These are phyloP conservation scores for Hippasteria phrygiana DNA, from an alignment of 53 echinoderm and acorn worm species.

Conservation along the genomic window DNA sequence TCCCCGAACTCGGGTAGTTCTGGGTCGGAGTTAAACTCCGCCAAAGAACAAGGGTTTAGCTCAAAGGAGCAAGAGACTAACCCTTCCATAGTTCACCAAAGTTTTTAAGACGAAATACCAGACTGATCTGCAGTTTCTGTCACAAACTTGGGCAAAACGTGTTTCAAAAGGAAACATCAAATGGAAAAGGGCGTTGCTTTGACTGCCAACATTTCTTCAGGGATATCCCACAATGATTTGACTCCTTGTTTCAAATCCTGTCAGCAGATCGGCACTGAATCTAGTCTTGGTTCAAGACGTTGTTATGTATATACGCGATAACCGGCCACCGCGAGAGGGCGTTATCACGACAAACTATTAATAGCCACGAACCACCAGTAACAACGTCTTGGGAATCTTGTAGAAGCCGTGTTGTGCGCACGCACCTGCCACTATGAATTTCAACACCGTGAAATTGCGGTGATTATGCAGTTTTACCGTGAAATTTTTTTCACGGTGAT, in stretches of 20 bases:
- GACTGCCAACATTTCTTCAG: conserved; percentile 9
- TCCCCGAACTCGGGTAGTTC: background rate
- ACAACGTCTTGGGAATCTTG: no score
- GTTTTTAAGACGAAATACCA: background rate
- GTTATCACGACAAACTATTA: no score
- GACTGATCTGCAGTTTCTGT: conserved; percentile 65
- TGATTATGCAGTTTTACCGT: no score
- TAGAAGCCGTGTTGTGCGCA: no score
- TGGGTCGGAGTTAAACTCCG: conserved; percentile 7
- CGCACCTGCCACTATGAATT: no score
- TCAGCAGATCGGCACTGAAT: background rate
- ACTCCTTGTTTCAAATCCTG: background rate
- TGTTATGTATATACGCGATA: no score
- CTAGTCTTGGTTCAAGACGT: no score
- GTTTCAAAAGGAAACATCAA: conserved; percentile 40
- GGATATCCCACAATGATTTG: conserved; percentile 18
- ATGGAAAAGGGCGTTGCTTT: conserved; percentile 38
- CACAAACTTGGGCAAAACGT: conserved; percentile 62
- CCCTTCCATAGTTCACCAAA: conserved; percentile 1
- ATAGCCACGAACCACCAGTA: no score
- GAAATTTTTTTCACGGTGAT: no score
- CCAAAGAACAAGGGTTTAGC: background rate
- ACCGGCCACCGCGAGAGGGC: no score
- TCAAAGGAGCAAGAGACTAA: background rate
- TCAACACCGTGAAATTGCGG: no score